These are phyloP conservation scores for Argya squamiceps DNA, from an alignment of 2,797 vertebrate species.

Conservation along the genomic window DNA sequence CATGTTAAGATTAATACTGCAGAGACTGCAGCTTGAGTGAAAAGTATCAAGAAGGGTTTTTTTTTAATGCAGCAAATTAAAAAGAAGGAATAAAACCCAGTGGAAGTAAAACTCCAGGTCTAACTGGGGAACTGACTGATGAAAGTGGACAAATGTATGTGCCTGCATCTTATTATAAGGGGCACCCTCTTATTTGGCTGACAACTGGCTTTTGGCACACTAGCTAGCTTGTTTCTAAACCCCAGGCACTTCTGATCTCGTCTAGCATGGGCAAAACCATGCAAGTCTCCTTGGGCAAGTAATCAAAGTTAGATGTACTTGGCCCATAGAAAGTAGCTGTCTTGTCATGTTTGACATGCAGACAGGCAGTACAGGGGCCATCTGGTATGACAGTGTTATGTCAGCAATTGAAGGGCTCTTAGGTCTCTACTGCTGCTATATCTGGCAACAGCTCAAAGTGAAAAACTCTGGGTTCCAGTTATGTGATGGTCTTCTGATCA, in stretches of 20 bases:
- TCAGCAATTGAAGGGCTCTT: neutral
- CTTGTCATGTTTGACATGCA: neutral
- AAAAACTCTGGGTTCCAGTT: neutral
- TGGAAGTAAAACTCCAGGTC: neutral
- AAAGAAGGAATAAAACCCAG: neutral
- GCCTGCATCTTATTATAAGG: neutral
- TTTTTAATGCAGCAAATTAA: neutral
- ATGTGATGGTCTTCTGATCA: neutral
- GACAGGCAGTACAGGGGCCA: neutral
- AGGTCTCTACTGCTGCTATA: neutral
- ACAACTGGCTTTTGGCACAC: neutral
- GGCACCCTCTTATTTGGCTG: neutral
- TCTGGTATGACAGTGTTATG: neutral
- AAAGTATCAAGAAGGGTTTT: neutral
- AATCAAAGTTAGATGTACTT: neutral
- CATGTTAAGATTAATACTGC: neutral
- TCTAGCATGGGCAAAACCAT: neutral
- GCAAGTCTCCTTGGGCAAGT: slow-evolving; percentile 3
- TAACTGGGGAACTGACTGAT: neutral
- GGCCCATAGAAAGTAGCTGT: neutral
- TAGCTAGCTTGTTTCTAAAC: slow-evolving; percentile 4
- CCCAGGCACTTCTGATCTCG: neutral
- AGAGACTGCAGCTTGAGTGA: neutral
- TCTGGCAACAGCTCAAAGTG: neutral
- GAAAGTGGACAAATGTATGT: neutral